A percentile compares a stretch with the other conserved stretches of the same genome.
phyloP scores from a whole-genome alignment of 2,797 vertebrate genomes.

The Hephaestus fuliginosus region DNA sequence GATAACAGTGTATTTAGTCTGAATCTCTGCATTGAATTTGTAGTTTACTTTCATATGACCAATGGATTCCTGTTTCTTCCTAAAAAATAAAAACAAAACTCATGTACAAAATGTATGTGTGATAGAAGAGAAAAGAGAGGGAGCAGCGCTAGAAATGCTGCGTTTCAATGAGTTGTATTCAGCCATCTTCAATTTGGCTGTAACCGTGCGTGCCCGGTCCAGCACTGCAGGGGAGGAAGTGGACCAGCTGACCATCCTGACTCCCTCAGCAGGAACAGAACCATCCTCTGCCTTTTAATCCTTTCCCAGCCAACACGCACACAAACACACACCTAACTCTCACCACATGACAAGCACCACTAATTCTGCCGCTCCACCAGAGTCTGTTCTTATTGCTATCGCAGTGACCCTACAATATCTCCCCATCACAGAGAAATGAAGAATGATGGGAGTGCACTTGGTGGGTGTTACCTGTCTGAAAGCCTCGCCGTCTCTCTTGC shows the following conservation, averaged over 20 bases:
- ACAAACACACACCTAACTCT: constrained; percentile 16
- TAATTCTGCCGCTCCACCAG: not conserved
- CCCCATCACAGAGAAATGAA: not conserved
- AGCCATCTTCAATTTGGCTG: constrained; percentile 20
- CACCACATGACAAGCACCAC: not conserved
- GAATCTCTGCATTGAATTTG: not conserved
- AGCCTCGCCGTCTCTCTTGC: constrained; percentile 80
- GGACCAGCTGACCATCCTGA: constrained; percentile 48
- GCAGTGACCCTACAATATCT: not conserved
- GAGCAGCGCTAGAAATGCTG: not conserved
- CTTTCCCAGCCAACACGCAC: constrained; percentile 10
- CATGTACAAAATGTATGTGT: not conserved
- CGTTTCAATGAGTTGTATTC: not conserved
- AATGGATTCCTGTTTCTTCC: not conserved
- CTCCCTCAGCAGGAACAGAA: constrained; percentile 41
- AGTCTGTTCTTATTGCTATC: not conserved
- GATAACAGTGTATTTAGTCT: not conserved
- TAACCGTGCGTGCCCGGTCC: constrained; percentile 9
- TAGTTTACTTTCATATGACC: not conserved
- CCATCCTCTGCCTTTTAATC: constrained; percentile 15
- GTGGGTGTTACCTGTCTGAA: constrained; percentile 84
- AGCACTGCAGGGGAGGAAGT: constrained; percentile 23
- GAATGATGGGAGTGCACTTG: not conserved
- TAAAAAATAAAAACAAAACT: not conserved
- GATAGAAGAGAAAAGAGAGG: not conserved